Conservation (phyloP, 2,797 vertebrate genomes). For the Peromyscus nudipes region DNA sequence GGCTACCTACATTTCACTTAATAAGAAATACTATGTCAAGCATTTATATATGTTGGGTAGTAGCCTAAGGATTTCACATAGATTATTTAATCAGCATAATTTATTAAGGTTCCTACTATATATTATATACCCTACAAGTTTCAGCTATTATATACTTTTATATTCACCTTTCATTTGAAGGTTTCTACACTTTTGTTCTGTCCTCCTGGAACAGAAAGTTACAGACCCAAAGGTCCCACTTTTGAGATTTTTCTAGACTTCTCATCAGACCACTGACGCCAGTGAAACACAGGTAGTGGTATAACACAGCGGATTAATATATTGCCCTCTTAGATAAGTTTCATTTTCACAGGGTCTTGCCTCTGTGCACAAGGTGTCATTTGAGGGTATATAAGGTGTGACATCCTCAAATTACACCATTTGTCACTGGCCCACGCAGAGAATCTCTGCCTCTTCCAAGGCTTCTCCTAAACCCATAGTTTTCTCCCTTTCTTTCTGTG, state of each 20-base stretch:
- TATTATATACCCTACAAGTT: background rate
- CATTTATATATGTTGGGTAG: background rate
- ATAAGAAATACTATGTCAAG: background rate
- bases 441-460: background rate
- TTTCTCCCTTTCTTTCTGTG: background rate
- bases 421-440: background rate
- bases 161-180: slow-evolving; percentile 15
- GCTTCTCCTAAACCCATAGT: background rate
- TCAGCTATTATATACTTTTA: slow-evolving; percentile 29
- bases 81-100: slow-evolving; percentile 20
- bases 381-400: background rate
- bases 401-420: background rate
- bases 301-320: background rate
- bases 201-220: background rate
- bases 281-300: background rate
- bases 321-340: background rate
- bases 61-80: background rate
- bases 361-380: background rate
- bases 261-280: background rate
- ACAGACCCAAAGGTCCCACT: background rate
- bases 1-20: background rate
- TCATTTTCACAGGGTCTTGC: background rate
- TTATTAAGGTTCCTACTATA: background rate
- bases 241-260: background rate
- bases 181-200: background rate